Evolutionary conservation across 2,113 vertebrate species (phyloP).

Genomic region (Microcebus lehilahytsara): DNA sequence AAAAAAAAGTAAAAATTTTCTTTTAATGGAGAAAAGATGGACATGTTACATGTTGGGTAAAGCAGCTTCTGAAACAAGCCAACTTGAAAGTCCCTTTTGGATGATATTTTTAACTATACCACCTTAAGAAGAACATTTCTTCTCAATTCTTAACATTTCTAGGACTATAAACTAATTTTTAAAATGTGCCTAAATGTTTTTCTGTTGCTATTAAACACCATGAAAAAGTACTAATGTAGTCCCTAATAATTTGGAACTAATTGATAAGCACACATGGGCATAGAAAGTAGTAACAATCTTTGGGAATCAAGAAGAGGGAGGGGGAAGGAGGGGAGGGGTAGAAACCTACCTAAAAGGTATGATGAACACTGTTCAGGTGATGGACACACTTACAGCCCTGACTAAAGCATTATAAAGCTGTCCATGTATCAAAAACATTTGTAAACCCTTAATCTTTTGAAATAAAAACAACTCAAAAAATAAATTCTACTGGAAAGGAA

Average conservation of each 20-base stretch:
- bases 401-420: no score
- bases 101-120: not conserved
- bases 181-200: not conserved
- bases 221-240: not conserved
- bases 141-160: not conserved
- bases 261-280: no score
- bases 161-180: not conserved
- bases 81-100: not conserved
- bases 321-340: no score
- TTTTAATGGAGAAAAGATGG: not conserved
- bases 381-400: no score
- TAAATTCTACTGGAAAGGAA: not conserved
- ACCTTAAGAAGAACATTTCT: not conserved
- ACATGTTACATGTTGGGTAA: not conserved
- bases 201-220: not conserved
- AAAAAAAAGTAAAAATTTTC: not conserved
- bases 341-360: no score
- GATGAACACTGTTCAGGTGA: no score
- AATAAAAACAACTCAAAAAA: no score
- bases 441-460: no score
- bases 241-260: no score
- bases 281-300: no score
- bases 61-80: not conserved
- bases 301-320: no score
- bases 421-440: no score